phyloP scores from a whole-genome alignment of 2,888 invertebrate genomes.

The Hipparchia sbordonii region DNA sequence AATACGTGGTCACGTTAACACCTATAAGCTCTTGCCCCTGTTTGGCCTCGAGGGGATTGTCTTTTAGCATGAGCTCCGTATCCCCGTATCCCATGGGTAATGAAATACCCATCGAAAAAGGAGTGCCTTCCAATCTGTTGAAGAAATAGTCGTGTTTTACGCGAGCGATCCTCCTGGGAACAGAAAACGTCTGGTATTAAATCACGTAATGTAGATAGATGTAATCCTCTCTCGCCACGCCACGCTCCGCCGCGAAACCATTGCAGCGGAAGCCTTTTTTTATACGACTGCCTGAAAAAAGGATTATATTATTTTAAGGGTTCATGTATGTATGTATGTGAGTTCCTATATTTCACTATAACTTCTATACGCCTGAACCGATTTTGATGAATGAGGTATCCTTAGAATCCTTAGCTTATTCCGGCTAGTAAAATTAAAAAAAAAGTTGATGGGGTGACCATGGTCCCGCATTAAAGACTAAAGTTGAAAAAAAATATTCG shows the following conservation, averaged over 20 bases:
- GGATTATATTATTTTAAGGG: too few species aligned
- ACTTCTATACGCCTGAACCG: too few species aligned
- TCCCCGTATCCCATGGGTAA: constrained; percentile 91
- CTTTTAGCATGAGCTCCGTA: constrained; percentile 88
- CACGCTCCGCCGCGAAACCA: neutral
- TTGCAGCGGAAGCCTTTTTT: too few species aligned
- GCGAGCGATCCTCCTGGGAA: constrained; percentile 86
- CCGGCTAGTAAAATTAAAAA: too few species aligned
- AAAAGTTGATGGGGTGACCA: too few species aligned
- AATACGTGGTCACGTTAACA: constrained; percentile 88
- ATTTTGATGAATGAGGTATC: too few species aligned
- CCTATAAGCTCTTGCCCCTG: constrained; percentile 85
- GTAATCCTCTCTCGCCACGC: neutral
- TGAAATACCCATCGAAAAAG: constrained; percentile 93
- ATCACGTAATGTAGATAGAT: neutral
- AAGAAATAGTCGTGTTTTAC: constrained; percentile 93
- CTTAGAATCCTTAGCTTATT: too few species aligned
- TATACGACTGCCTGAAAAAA: too few species aligned
- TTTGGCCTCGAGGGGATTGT: constrained; percentile 88
- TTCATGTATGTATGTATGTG: too few species aligned
- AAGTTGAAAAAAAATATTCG: too few species aligned
- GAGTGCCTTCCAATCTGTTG: constrained; percentile 90
- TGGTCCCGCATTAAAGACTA: too few species aligned
- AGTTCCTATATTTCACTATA: too few species aligned
- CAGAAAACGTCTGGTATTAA: constrained; percentile 7